Evolutionary conservation across 2,888 invertebrate species (phyloP).

Genomic region (Sinohyriopsis cumingii): DNA sequence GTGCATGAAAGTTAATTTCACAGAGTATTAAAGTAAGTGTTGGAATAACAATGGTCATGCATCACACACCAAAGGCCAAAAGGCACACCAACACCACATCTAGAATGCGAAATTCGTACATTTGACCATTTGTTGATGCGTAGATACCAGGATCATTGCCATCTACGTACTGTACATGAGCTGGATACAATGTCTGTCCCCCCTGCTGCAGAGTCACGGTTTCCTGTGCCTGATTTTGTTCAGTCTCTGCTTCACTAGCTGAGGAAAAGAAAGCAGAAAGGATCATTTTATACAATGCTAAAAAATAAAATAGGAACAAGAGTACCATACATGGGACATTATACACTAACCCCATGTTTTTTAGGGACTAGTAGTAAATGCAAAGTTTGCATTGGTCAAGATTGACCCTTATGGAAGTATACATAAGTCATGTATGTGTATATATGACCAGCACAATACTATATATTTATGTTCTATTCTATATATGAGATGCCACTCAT

Average conservation of each 20-base stretch:
- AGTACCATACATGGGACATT: too few relatives aligned
- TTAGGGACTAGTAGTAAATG: too few relatives aligned
- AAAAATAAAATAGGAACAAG: neutral
- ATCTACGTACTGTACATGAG: constrained; percentile 80
- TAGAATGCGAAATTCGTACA: constrained; percentile 73
- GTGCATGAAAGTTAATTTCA: too few relatives aligned
- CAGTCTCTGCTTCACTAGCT: constrained; percentile 45
- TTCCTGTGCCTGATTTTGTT: constrained; percentile 67
- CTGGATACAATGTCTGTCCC: constrained; percentile 74
- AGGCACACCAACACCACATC: constrained; percentile 10
- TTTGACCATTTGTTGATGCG: constrained; percentile 78
- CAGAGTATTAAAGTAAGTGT: too few relatives aligned
- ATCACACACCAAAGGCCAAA: constrained; percentile 22
- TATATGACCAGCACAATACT: too few relatives aligned
- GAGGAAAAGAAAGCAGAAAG: constrained; percentile 38
- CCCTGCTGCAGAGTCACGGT: constrained; percentile 71
- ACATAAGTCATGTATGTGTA: too few relatives aligned
- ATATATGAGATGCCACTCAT: too few relatives aligned
- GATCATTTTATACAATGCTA: neutral
- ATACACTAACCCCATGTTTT: too few relatives aligned
- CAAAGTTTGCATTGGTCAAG: too few relatives aligned
- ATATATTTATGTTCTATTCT: too few relatives aligned
- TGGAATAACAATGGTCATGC: constrained; percentile 19
- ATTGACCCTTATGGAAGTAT: too few relatives aligned
- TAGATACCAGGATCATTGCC: constrained; percentile 78